Percentiles rank a stretch among this genome's conserved stretches.
Conservation (phyloP, 2,888 invertebrate genomes). For the Dryomyza anilis region DNA sequence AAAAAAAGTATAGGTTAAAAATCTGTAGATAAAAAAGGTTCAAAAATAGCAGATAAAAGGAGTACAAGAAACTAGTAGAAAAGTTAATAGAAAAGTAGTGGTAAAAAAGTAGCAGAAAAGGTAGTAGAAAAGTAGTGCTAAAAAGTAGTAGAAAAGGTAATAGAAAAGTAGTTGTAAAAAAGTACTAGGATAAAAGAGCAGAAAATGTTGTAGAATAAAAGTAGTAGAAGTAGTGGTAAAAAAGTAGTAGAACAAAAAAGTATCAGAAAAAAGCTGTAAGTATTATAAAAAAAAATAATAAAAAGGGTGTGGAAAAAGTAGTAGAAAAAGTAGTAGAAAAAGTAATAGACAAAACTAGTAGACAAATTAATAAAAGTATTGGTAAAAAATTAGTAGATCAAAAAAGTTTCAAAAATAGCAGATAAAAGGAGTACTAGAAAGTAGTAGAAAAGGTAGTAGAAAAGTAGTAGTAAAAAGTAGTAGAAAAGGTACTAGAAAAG, state of each 20-base stretch:
- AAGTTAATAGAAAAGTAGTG: too few relatives aligned
- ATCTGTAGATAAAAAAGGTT: not conserved
- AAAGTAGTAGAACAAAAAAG: conserved; percentile 1
- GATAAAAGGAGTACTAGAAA: not conserved
- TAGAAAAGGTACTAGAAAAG: not conserved
- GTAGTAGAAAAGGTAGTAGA: not conserved
- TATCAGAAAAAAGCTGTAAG: not conserved
- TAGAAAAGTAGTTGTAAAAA: too few relatives aligned
- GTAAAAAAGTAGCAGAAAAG: too few relatives aligned
- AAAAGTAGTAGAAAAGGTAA: too few relatives aligned
- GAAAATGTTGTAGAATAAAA: not conserved
- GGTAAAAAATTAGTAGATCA: not conserved
- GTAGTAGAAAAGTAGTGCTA: too few relatives aligned
- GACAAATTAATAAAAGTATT: not conserved
- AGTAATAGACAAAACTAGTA: not conserved
- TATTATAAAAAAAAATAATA: not conserved
- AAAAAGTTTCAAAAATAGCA: not conserved
- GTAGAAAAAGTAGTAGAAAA: too few relatives aligned
- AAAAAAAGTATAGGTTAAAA: not conserved
- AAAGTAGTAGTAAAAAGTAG: not conserved
- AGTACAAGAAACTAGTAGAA: not conserved
- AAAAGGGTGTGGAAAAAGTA: too few relatives aligned
- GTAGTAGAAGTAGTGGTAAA: not conserved
- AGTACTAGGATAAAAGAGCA: not conserved
- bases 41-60: not conserved